phyloP scores from a whole-genome alignment of 2,888 invertebrate species.

The Trissolcus brochymenae region DNA sequence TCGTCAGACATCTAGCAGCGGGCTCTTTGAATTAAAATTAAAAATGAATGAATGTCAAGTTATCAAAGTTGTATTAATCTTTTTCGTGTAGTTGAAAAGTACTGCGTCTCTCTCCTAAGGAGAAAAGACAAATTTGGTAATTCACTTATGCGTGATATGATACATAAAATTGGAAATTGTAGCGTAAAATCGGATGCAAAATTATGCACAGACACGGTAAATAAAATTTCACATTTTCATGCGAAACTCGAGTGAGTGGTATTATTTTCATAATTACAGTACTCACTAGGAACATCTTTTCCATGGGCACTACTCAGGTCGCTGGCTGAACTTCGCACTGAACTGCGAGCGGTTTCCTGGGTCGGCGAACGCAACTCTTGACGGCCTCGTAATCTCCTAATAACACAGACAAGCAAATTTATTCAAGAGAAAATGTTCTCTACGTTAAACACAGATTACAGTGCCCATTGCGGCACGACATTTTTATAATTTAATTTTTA shows the following conservation, averaged over 20 bases:
- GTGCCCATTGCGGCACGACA: conserved; percentile 40
- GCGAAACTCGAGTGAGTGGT: conserved; percentile 25
- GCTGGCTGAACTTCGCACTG: conserved; percentile 74
- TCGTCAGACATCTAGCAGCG: no score
- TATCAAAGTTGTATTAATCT: no score
- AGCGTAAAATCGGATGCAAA: conserved; percentile 17
- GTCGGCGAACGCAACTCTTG: conserved; percentile 70
- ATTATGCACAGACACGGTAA: conserved; percentile 19
- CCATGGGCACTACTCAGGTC: conserved; percentile 73
- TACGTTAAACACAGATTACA: conserved; percentile 30
- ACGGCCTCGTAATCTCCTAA: conserved; percentile 70
- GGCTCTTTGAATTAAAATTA: no score
- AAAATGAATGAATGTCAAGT: no score
- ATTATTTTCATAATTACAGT: conserved; percentile 47
- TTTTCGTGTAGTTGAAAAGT: not conserved
- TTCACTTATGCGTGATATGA: conserved; percentile 3
- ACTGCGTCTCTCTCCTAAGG: not conserved
- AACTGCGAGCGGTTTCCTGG: conserved; percentile 74
- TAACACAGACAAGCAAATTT: conserved; percentile 47
- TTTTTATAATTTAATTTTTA: conserved; percentile 30
- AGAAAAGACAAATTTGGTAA: no score
- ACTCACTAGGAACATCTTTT: conserved; percentile 72
- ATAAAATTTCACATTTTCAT: conserved; percentile 26
- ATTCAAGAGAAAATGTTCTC: conserved; percentile 34
- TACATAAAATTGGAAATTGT: conserved; percentile 8